Evolutionary conservation across 1,140 invertebrate genomes (phyloP), one percentile per base, ranked within the genome.

Genomic region (Pachypsylla venusta): DNA sequence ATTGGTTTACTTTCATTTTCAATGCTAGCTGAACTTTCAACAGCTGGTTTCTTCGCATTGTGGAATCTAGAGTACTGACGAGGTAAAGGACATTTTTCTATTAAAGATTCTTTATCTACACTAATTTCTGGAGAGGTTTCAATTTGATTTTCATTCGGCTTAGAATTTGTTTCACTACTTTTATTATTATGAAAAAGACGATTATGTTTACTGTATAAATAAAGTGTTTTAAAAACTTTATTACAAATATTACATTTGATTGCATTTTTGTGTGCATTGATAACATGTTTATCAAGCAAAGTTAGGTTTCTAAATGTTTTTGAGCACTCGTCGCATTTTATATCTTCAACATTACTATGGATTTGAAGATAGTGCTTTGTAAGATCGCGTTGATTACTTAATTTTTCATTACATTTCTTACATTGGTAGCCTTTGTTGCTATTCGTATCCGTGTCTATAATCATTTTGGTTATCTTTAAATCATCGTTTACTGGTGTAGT

Each of bases 101-200:
- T n/a, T n/a, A n/a, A n/a, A n/a, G n/a, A n/a, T n/a, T n/a, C n/a
- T n/a, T n/a, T n/a, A n/a, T n/a, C n/a, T n/a, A n/a, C n/a, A n/a
- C n/a, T n/a, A n/a, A n/a, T n/a, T n/a, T n/a, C n/a, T n/a, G n/a
- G n/a, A n/a, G n/a, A n/a, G n/a, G n/a, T n/a, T n/a, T n/a, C n/a
- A n/a, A n/a, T n/a, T n/a, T 7, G 30, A 35, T 35, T 48, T 22
- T 48, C 42, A 10, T 48, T 19, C 3, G 42, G 16, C 42, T 5
- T 4, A 5, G n/a, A 48, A 4, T 10, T 48, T 10, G 42, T 22
- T 10, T 48, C 4, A n/a, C 22, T 48, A 19, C 5, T 48, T 5
- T 19, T n/a, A 48, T 35, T n/a, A 48, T 48, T 48, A 48, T 48
- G 42, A 7, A 48, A n/a, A 48, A 48, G 42, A 48, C 42, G 42